Conservation (phyloP, 2,113 vertebrate genomes). For the Pavo muticus region DNA sequence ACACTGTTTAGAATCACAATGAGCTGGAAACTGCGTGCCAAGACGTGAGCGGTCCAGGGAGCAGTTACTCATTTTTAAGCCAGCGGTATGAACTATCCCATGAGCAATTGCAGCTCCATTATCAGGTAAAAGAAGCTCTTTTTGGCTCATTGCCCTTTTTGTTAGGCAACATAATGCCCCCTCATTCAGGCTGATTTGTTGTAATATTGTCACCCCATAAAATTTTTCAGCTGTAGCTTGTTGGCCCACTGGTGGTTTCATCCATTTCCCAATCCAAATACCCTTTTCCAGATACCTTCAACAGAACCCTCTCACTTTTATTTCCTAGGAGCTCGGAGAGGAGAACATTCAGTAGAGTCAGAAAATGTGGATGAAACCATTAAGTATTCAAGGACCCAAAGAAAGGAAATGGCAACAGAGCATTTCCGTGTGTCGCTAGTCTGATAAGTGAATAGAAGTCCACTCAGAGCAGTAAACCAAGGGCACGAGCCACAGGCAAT, state of each 20-base stretch:
- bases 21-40: conserved; percentile 30
- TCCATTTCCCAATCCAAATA: background rate
- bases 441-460: background rate
- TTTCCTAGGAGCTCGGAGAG: background rate
- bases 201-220: background rate
- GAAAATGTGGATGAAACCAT: background rate
- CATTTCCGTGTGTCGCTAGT: background rate
- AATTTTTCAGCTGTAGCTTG: background rate
- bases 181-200: conserved; percentile 8
- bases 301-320: background rate
- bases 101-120: background rate
- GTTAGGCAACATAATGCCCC: background rate
- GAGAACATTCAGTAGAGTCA: background rate
- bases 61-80: conserved; percentile 47
- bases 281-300: background rate
- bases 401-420: background rate
- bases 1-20: conserved; percentile 56
- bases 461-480: background rate
- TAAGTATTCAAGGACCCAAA: background rate
- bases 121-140: conserved; percentile 17
- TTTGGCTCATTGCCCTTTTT: background rate
- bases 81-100: conserved; percentile 30
- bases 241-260: background rate
- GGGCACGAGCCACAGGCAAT: background rate
- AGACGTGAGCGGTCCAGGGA: conserved; percentile 24